These are phyloP conservation scores for Dinomys branickii DNA, from an alignment of 2,113 vertebrate species.

Conservation along the genomic window DNA sequence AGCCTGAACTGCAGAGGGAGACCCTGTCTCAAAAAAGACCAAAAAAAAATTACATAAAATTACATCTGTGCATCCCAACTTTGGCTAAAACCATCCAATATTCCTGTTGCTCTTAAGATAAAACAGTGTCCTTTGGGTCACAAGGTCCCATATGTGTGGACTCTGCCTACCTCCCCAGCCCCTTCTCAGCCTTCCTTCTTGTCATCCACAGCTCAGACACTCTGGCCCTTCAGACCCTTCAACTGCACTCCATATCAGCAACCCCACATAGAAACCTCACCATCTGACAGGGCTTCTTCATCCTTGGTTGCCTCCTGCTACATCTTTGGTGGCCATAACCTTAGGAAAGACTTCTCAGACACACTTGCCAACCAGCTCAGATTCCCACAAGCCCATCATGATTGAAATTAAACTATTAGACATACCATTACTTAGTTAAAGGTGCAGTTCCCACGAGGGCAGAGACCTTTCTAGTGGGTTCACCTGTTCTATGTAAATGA, in stretches of 20 bases:
- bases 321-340: not conserved
- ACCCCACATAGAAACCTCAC: not conserved
- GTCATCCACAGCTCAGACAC: not conserved
- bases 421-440: no score
- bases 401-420: rapidly evolving
- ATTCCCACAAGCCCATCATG: rapidly evolving
- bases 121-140: not conserved
- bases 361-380: not conserved
- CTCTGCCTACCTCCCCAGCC: not conserved
- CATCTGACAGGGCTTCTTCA: not conserved
- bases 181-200: not conserved
- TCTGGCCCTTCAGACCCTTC: not conserved
- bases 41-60: no score
- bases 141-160: rapidly evolving
- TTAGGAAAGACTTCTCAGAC: not conserved
- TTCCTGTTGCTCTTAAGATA: not conserved
- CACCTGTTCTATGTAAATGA: no score
- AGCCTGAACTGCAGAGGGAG: no score
- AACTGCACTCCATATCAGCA: no score
- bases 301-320: rapidly evolving
- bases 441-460: not conserved
- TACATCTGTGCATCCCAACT: rapidly evolving
- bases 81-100: not conserved
- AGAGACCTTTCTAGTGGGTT: not conserved
- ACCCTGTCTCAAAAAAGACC: no score